Evolutionary conservation across 53 echinoderm and acorn worm genomes (phyloP).

Genomic region (Mesocentrotus franciscanus): DNA sequence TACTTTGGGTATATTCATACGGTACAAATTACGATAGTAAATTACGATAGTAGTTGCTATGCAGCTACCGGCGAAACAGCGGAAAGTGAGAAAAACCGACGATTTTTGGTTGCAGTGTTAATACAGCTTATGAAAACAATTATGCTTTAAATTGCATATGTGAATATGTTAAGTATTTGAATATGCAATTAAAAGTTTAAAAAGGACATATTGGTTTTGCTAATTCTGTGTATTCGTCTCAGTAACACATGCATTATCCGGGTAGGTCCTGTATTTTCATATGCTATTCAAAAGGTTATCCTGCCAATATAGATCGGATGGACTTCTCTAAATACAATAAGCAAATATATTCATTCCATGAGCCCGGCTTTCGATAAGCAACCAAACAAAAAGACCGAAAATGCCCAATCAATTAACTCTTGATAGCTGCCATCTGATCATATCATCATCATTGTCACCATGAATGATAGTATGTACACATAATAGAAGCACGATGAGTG

Average conservation of each 20-base stretch:
- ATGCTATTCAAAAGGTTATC: background rate
- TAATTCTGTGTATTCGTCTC: background rate
- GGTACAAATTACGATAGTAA: conserved; percentile 59
- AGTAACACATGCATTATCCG: background rate
- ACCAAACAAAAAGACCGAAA: background rate
- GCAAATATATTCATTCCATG: background rate
- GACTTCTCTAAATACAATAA: background rate
- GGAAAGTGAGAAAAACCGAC: too few species aligned
- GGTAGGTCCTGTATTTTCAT: background rate
- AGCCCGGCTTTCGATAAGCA: conserved; percentile 1
- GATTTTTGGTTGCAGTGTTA: too few species aligned
- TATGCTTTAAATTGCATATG: too few species aligned
- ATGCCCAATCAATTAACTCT: conserved; percentile 29
- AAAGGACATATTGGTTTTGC: too few species aligned
- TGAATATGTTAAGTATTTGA: too few species aligned
- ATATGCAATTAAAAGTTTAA: too few species aligned
- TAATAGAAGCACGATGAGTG: background rate
- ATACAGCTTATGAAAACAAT: too few species aligned
- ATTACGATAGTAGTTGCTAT: too few species aligned
- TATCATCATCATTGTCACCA: conserved; percentile 17
- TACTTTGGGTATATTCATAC: conserved; percentile 66
- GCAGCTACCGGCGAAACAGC: too few species aligned
- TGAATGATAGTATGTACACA: background rate
- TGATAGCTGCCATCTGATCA: conserved; percentile 35
- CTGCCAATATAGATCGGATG: background rate